Percentiles rank a stretch among this genome's conserved stretches.
Evolutionary conservation across 2,888 invertebrate species (phyloP).

Genomic region (Mesorhabditis spiculigera): DNA sequence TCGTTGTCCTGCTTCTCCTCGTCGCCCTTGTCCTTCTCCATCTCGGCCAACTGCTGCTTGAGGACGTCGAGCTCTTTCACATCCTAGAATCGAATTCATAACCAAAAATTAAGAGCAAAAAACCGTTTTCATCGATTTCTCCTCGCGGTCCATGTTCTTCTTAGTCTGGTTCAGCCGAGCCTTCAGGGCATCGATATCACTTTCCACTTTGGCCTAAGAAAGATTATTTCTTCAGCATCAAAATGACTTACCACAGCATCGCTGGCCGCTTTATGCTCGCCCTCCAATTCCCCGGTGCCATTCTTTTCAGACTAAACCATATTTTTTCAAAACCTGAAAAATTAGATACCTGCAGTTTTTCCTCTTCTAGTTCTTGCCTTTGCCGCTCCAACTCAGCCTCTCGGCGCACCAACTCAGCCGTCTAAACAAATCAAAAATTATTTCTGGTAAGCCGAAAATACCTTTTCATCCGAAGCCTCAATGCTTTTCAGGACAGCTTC

Average conservation of each 20-base stretch:
- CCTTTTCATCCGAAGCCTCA: too few relatives aligned
- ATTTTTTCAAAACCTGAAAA: too few relatives aligned
- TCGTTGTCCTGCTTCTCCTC: constrained; percentile 13
- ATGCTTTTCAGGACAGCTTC: too few relatives aligned
- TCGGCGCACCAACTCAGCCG: neutral
- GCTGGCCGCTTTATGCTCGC: neutral
- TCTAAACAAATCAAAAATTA: too few relatives aligned
- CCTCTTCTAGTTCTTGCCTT: neutral
- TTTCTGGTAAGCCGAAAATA: too few relatives aligned
- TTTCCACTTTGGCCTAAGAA: constrained; percentile 6
- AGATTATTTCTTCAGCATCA: neutral
- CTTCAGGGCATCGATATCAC: constrained; percentile 1
- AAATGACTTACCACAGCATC: neutral
- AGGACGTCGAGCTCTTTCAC: constrained; percentile 35
- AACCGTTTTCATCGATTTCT: too few relatives aligned
- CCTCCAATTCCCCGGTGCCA: neutral
- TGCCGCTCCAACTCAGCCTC: neutral
- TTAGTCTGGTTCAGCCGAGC: neutral
- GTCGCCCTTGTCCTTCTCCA: constrained; percentile 9
- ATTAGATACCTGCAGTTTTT: too few relatives aligned
- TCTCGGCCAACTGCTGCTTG: constrained; percentile 16
- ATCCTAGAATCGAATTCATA: neutral
- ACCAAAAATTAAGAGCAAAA: neutral
- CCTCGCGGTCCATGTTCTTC: too few relatives aligned
- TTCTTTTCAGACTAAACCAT: neutral